Base-by-base conservation (phyloP, 2,888 invertebrate genomes). In the Salticus scenicus region DNA sequence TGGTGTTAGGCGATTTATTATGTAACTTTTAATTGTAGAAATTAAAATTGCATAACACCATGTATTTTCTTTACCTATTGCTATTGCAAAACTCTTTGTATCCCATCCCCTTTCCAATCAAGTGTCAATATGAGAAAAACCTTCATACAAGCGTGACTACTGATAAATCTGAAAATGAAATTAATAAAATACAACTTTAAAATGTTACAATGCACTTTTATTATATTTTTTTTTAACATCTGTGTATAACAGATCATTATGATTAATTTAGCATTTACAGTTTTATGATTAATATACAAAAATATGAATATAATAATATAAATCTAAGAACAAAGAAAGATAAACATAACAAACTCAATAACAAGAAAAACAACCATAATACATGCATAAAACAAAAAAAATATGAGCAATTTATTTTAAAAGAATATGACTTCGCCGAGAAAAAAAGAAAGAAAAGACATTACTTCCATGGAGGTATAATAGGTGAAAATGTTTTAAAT, bases 321-420 rank as follows among this genome's bases (percentile, higher is more conserved):
- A 73, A 82, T 82, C 75, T 75, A 75, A 81, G 73, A 74, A 74
- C 63, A 75, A 82, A 66, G 73, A 63, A n/a, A 64, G 80, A 81
- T 74, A 82, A 82, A 82, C 81, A 75, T 82, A 81, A 81, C 81
- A 81, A 81, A 63, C 33, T 33, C 37, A 31, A n/a, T 51, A 66
- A 41, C 41, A 78, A 63, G 47, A 57, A 27, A 57, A 70, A 70
- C 70, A 70, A 70, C 42, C 42, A 70, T 70, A 42, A 31, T 42
- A 70, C 42, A 66, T 66, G 31, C 66, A 66, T 66, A 14, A 66
- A 66, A 66, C 66, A 66, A 63, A 28, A 10, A 27, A 30, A 66
- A 66, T 66, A 31, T 14, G n/a, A 8, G 0, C 27, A 24, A 30
- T 30, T 66, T 31, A 57, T 57, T 24, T 24, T 57, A 47, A 47